Evolutionary conservation across 1,140 invertebrate genomes (phyloP).

Genomic region (Drosophila rhopaloa): DNA sequence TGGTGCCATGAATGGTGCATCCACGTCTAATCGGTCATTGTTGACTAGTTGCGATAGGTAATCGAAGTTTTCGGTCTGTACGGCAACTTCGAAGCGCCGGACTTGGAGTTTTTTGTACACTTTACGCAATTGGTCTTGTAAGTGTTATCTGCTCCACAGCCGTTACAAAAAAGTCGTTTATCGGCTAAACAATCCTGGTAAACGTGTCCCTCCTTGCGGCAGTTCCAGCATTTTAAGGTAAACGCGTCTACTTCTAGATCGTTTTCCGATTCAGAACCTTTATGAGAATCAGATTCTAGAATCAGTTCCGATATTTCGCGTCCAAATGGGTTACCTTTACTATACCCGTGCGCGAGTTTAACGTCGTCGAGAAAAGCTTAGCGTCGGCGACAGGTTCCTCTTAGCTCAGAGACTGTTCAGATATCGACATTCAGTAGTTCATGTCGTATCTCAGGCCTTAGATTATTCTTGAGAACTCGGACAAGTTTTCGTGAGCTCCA

Average conservation of each 20-base stretch:
- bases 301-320: neutral
- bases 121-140: neutral
- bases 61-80: no score
- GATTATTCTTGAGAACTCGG: no score
- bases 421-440: no score
- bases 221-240: neutral
- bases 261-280: neutral
- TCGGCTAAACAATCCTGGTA: neutral
- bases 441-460: no score
- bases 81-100: neutral
- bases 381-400: no score
- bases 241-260: neutral
- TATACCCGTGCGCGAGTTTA: neutral
- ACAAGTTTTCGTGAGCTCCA: no score
- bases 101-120: constrained; percentile 1
- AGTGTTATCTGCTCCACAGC: neutral
- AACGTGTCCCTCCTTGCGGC: neutral
- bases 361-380: neutral
- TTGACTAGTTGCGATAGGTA: neutral
- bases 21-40: neutral
- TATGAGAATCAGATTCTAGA: neutral
- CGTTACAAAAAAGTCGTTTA: neutral
- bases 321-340: neutral
- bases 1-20: neutral
- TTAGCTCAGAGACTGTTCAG: no score